phyloP scores from a whole-genome alignment of 2,797 vertebrate genomes.

The Lagorchestes hirsutus region DNA sequence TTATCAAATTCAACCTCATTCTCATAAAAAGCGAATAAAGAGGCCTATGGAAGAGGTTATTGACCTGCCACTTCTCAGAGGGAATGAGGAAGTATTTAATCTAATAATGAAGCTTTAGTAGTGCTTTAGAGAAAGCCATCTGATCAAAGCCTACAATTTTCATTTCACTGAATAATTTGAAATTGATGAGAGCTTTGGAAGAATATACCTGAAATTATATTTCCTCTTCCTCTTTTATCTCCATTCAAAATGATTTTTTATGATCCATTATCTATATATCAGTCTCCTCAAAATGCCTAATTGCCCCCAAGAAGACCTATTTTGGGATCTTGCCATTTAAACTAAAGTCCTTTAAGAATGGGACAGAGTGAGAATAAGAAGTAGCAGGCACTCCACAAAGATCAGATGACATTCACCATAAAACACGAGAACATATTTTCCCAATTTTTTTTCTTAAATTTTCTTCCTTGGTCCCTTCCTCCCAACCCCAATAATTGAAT shows the following conservation, averaged over 20 bases:
- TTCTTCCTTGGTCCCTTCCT: not conserved
- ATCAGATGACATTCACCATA: not conserved
- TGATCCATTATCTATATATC: not conserved
- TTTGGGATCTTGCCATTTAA: not conserved
- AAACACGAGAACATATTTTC: not conserved
- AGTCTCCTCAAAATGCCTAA: not conserved
- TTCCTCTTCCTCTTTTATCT: not conserved
- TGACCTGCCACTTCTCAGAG: not conserved
- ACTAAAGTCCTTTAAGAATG: not conserved
- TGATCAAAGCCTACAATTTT: conserved; percentile 41
- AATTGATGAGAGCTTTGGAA: conserved; percentile 45
- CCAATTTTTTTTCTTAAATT: not conserved
- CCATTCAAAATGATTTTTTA: not conserved
- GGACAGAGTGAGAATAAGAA: not conserved
- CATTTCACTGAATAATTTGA: conserved; percentile 44
- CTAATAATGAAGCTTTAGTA: conserved; percentile 24
- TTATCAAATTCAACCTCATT: conserved; percentile 24
- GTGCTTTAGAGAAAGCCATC: conserved; percentile 38
- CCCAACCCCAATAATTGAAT: not conserved
- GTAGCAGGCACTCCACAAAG: not conserved
- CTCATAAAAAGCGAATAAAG: conserved; percentile 9
- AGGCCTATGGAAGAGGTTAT: not conserved
- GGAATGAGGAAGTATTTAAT: conserved; percentile 28
- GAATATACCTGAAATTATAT: conserved; percentile 46
- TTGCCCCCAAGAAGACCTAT: not conserved